Base-by-base conservation (phyloP, 2,113 vertebrate genomes). In the Lagopus muta region DNA sequence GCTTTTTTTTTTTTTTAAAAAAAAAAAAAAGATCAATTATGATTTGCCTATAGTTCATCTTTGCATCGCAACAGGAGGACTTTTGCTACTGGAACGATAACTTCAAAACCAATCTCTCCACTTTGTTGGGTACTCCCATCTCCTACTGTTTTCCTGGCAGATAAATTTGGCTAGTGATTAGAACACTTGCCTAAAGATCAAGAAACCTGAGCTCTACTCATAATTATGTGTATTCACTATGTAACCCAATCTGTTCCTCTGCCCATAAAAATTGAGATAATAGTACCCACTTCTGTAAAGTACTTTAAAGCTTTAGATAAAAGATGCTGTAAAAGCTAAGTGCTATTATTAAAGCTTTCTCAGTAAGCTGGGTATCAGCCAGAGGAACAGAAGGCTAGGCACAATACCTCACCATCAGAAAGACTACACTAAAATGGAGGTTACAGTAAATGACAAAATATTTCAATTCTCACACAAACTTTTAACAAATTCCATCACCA, bases 31-130 rank as follows among this genome's bases (percentile, higher is more conserved):
- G 52, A 92, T 61, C 86, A 69, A 65, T 93, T 95, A 79, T 94
- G 92, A 93, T 96, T 96, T 96, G 75, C 60, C 89, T 91, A 38
- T 64, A 55, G 78, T 64, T 92, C 89, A 52, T 91, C 85, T 89
- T 93, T 74, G 75, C 85, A 91, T 93, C 32, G 4, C 82, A 85
- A 91, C 94, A 88, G 92, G 70, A 87, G 24, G 47, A 90, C 60
- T 77, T 89, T 38, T 93, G 48, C 22, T 32, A n/a, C 67, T 89
- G 42, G 50, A 89, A 91, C 62, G 67, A 47, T 52, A 76, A 64
- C 93, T 88, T 93, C 79, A 93, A 88, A 95, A 93, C 64, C 82
- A 34, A 36, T 60, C 22, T 66, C 60, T 22, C 52, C 55, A 36
- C 38, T 94, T 77, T 91, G 42, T 89, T 80, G 95, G 78, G 85